Evolutionary conservation across 2,113 vertebrate species (phyloP).

Genomic region (Patagioenas fasciata): DNA sequence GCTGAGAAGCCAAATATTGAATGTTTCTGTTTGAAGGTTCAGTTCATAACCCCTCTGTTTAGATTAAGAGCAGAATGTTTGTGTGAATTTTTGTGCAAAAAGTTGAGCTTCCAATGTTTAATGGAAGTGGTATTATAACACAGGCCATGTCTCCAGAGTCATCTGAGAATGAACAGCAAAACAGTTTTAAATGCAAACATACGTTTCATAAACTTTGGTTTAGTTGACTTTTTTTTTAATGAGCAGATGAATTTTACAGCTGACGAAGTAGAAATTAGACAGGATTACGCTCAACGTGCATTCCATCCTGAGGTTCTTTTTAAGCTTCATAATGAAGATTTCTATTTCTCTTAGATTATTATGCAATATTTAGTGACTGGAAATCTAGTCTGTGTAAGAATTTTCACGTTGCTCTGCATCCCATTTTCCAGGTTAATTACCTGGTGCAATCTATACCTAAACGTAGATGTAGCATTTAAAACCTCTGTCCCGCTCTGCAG

Average conservation of each 20-base stretch:
- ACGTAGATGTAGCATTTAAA: background rate
- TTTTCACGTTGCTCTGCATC: background rate
- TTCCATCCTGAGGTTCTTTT: background rate
- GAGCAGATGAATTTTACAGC: background rate
- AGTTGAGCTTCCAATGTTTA: constrained; percentile 60
- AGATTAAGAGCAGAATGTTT: constrained; percentile 35
- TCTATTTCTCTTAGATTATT: background rate
- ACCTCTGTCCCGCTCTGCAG: background rate
- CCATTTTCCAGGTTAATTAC: background rate
- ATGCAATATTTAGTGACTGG: background rate
- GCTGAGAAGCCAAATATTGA: constrained; percentile 63
- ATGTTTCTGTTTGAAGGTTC: constrained; percentile 61
- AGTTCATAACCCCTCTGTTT: constrained; percentile 51
- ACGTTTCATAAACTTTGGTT: constrained; percentile 30
- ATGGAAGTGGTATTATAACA: constrained; percentile 66
- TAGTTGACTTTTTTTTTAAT: background rate
- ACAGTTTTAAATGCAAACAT: constrained; percentile 44
- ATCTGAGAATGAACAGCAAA: constrained; percentile 44
- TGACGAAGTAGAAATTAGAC: background rate
- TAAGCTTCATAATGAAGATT: background rate
- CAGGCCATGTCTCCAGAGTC: constrained; percentile 52
- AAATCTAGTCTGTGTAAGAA: background rate
- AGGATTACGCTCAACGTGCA: background rate
- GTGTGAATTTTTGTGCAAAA: constrained; percentile 35
- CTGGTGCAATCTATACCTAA: background rate